Evolutionary conservation across 2,113 vertebrate species (phyloP).

Genomic region (Callospermophilus lateralis): DNA sequence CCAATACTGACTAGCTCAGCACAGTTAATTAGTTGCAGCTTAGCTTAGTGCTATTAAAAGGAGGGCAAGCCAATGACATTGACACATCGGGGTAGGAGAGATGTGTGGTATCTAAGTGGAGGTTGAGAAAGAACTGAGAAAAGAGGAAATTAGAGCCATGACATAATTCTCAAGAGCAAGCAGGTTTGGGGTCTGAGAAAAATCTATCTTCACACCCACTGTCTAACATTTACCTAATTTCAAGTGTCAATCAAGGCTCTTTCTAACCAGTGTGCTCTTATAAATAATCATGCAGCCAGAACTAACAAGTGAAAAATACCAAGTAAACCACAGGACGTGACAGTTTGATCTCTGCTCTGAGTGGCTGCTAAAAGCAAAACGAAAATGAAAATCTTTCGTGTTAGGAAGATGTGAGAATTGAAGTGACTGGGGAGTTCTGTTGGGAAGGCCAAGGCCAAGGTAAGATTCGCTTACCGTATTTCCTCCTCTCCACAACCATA

Average conservation of each 20-base stretch:
- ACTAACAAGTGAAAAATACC: background rate
- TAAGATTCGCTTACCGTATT: background rate
- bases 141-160: background rate
- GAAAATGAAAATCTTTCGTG: slow-evolving; percentile 1
- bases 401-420: background rate
- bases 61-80: background rate
- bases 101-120: background rate
- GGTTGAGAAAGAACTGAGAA: background rate
- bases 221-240: slow-evolving; percentile 28
- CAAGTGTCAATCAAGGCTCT: background rate
- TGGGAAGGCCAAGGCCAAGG: background rate
- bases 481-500: background rate
- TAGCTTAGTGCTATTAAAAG: slow-evolving; percentile 59
- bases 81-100: slow-evolving; percentile 34
- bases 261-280: slow-evolving; percentile 47
- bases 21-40: background rate
- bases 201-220: background rate
- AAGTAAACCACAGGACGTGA: background rate
- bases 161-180: slow-evolving; percentile 20
- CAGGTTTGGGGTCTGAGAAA: background rate
- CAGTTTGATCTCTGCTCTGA: background rate
- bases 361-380: slow-evolving; percentile 24
- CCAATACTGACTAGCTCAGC: background rate
- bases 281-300: background rate
- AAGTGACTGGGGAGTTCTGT: background rate